Percentiles rank a stretch among this genome's conserved stretches.
Conservation (phyloP, 2,113 vertebrate genomes). For the Epinephelus lanceolatus region DNA sequence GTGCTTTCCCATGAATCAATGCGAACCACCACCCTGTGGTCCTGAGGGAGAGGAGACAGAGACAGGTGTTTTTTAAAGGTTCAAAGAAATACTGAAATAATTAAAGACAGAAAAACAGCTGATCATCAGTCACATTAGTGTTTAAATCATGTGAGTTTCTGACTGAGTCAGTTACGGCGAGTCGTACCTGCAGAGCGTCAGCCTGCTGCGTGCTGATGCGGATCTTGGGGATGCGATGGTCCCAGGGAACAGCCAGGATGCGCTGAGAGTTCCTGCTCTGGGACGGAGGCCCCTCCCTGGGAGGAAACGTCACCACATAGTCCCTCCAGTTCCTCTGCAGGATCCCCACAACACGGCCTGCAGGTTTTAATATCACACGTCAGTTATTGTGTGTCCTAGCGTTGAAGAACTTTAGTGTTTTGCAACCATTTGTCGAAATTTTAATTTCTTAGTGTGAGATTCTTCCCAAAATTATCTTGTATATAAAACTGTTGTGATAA, state of each 20-base stretch:
- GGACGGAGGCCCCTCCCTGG: conserved; percentile 88
- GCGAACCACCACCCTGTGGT: conserved; percentile 92
- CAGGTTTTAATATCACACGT: not conserved
- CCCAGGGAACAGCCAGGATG: conserved; percentile 93
- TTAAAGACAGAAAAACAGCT: too few relatives aligned
- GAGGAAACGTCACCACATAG: conserved; percentile 95
- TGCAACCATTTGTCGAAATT: too few relatives aligned
- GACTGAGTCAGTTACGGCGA: not conserved
- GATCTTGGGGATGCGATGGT: conserved; percentile 95
- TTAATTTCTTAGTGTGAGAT: too few relatives aligned
- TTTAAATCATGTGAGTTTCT: not conserved
- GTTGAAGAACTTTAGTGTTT: too few relatives aligned
- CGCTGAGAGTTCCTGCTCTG: conserved; percentile 91
- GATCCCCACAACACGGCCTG: conserved; percentile 93
- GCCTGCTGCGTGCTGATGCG: conserved; percentile 96
- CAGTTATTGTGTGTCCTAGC: not conserved
- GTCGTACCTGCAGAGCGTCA: conserved; percentile 90
- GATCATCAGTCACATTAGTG: too few relatives aligned
- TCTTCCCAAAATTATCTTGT: too few relatives aligned
- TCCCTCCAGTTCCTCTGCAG: conserved; percentile 97
- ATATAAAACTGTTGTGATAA: too few relatives aligned
- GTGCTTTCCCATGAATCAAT: conserved; percentile 96
- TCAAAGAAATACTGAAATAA: too few relatives aligned
- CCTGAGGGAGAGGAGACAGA: conserved; percentile 76
- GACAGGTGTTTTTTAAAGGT: not conserved